Conservation (phyloP, 2,113 vertebrate species). For the Aepyceros melampus region DNA sequence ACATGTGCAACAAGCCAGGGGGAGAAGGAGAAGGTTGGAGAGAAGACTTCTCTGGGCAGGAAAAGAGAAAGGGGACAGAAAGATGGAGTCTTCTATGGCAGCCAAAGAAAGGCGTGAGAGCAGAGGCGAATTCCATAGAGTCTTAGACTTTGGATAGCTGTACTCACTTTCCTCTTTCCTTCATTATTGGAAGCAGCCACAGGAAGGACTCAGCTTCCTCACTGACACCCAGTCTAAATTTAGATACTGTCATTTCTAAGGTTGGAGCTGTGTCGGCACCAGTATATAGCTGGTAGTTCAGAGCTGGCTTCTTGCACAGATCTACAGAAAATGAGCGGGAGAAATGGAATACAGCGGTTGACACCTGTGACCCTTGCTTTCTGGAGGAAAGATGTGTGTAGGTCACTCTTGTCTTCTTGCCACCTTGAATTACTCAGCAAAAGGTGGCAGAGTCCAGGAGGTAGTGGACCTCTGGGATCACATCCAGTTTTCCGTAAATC, state of each 20-base stretch:
- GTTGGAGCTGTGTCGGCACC: background rate
- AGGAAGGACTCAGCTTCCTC: background rate
- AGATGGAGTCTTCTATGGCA: background rate
- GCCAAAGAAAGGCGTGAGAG: background rate
- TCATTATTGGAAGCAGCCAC: background rate
- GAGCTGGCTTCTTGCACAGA: background rate
- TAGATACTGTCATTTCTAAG: background rate
- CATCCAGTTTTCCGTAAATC: background rate
- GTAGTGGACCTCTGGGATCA: background rate
- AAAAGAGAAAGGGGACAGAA: background rate
- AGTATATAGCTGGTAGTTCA: background rate
- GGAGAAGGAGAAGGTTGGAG: background rate
- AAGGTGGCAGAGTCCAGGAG: background rate
- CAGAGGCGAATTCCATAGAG: background rate
- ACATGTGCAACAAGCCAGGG: background rate
- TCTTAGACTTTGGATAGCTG: background rate
- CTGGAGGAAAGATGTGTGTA: background rate
- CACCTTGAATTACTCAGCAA: background rate
- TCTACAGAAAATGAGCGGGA: background rate
- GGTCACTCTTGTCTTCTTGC: background rate
- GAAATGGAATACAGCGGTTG: background rate
- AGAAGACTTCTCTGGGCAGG: background rate
- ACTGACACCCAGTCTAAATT: background rate
- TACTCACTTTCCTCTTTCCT: background rate
- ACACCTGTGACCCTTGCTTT: background rate